Conservation (phyloP, 2,888 invertebrate species). For the Loripinus fragilis region DNA sequence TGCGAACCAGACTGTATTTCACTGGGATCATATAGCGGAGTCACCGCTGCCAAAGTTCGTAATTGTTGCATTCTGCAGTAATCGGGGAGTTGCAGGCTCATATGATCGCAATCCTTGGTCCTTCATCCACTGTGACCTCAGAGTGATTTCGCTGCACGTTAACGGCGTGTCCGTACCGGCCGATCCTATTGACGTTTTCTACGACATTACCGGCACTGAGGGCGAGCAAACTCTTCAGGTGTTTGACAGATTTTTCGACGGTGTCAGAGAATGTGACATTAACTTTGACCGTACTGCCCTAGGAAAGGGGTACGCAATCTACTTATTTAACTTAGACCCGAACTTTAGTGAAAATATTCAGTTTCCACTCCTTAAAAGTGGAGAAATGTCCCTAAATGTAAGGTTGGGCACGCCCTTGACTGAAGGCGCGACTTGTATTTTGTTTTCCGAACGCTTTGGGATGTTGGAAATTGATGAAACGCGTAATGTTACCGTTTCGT, state of each 20-base stretch:
- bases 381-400: constrained; percentile 10
- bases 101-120: too few species aligned
- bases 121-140: background rate
- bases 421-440: background rate
- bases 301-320: background rate
- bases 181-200: background rate
- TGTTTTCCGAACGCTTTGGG: constrained; percentile 3
- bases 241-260: constrained; percentile 4
- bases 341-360: constrained; percentile 6
- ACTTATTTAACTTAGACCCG: constrained; percentile 10
- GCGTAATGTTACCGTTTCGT: background rate
- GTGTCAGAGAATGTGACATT: background rate
- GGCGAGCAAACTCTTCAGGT: background rate
- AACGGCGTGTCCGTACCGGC: background rate
- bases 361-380: background rate
- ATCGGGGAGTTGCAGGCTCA: background rate
- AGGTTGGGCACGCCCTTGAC: background rate
- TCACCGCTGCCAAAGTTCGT: constrained; percentile 21
- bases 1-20: constrained; percentile 22
- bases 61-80: constrained; percentile 18
- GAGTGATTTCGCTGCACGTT: background rate
- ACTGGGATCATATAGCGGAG: constrained; percentile 25
- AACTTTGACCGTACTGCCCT: background rate
- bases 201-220: constrained; percentile 1
- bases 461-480: constrained; percentile 10